phyloP scores from a whole-genome alignment of 2,113 vertebrate genomes.

The Anthoscopus minutus region DNA sequence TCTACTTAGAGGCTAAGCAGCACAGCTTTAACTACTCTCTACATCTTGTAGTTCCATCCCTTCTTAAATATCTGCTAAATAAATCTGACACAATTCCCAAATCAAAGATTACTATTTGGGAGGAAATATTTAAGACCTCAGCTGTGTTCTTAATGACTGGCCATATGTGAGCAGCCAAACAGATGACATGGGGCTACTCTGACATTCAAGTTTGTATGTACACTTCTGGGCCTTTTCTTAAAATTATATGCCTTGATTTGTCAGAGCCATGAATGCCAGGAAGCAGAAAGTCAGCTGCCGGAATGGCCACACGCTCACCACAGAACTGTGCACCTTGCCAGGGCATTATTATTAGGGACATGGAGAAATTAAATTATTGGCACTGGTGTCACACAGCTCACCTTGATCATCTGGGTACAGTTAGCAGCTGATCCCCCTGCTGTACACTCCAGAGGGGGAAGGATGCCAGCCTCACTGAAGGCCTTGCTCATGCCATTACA shows the following conservation, averaged over 20 bases:
- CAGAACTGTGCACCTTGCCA: not conserved
- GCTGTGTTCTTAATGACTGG: not conserved
- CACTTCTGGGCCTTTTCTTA: not conserved
- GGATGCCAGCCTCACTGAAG: slow-evolving; percentile 73
- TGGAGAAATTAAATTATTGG: not conserved
- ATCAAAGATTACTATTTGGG: not conserved
- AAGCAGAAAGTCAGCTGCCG: not conserved
- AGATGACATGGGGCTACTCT: not conserved
- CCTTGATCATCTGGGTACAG: slow-evolving; percentile 80
- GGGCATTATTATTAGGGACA: not conserved
- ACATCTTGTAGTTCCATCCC: not conserved
- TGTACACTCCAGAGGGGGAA: slow-evolving; percentile 76
- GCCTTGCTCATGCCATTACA: slow-evolving; percentile 80
- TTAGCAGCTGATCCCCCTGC: slow-evolving; percentile 44
- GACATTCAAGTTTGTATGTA: not conserved
- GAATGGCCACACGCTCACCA: not conserved
- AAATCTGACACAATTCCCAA: not conserved
- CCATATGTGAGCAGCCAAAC: not conserved
- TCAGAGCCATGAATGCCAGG: not conserved
- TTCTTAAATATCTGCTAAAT: not conserved
- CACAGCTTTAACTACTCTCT: not conserved
- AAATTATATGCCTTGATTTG: not conserved
- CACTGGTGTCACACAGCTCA: slow-evolving; percentile 44
- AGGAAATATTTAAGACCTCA: not conserved
- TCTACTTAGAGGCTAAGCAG: not conserved